These are phyloP conservation scores for Paramuricea clavata DNA, from an alignment of 92 coral and sea anemone genomes.

Conservation along the genomic window DNA sequence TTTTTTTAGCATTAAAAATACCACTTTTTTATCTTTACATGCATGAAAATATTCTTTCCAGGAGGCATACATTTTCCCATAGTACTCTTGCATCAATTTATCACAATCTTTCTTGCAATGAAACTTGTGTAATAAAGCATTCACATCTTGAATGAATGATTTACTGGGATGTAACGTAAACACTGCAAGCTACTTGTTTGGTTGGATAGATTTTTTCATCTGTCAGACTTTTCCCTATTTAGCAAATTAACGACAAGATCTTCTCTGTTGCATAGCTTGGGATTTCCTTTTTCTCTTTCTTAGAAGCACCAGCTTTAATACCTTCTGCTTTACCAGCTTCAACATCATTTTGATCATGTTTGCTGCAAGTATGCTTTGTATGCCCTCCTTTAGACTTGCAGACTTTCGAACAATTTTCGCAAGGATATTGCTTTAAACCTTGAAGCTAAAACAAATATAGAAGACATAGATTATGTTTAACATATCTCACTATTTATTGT, in stretches of 20 bases:
- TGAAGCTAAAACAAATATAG: slow-evolving; percentile 21
- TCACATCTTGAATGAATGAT: background rate
- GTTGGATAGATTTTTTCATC: slow-evolving; percentile 1
- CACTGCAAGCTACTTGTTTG: background rate
- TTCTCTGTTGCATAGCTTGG: background rate
- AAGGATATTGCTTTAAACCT: slow-evolving; percentile 25
- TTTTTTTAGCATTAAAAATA: background rate
- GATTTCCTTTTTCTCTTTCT: background rate
- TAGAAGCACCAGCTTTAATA: background rate
- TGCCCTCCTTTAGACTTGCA: slow-evolving; percentile 26
- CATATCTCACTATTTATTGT: no score
- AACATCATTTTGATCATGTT: background rate
- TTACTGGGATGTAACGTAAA: slow-evolving; percentile 13
- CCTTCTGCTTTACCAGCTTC: no score
- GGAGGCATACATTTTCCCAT: background rate
- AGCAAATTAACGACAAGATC: background rate
- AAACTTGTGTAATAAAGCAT: background rate
- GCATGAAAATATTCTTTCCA: slow-evolving; percentile 35
- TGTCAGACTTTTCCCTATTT: background rate
- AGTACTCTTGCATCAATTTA: background rate
- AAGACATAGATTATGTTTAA: background rate
- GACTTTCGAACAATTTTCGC: slow-evolving; percentile 3
- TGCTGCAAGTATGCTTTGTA: slow-evolving; percentile 18
- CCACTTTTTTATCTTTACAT: background rate
- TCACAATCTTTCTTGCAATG: background rate